Evolutionary conservation across 2,113 vertebrate species (phyloP).

Genomic region (Brienomyrus brachyistius): DNA sequence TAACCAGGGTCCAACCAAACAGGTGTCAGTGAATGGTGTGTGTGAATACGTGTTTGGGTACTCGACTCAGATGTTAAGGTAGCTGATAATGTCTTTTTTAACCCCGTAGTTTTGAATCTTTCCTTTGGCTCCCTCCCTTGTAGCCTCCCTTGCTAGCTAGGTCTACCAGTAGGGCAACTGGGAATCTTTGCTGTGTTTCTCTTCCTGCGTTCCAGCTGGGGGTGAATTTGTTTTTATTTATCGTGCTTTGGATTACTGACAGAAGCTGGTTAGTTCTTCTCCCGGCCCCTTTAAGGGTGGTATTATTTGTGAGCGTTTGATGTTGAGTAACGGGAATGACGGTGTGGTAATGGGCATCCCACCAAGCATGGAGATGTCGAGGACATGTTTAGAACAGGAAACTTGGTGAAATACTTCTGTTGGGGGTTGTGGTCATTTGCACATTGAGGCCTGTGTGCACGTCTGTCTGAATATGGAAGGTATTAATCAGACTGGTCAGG

Average conservation of each 20-base stretch:
- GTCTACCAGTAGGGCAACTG: neutral
- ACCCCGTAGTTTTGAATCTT: neutral
- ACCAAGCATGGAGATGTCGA: neutral
- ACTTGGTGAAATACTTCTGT: neutral
- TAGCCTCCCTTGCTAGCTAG: neutral
- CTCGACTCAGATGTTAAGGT: neutral
- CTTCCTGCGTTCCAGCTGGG: neutral
- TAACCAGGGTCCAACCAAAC: conserved; percentile 2
- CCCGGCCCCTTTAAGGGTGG: neutral
- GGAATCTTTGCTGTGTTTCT: neutral
- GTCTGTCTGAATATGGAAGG: neutral
- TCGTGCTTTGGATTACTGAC: neutral
- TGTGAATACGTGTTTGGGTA: neutral
- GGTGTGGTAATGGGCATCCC: neutral
- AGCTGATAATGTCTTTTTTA: neutral
- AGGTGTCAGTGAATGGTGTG: conserved; percentile 3
- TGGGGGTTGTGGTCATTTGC: neutral
- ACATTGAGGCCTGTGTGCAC: neutral
- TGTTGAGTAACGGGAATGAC: neutral
- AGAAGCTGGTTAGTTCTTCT: neutral
- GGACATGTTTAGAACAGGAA: neutral
- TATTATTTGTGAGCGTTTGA: neutral
- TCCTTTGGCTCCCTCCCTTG: neutral
- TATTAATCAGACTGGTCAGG: neutral
- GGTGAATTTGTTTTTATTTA: neutral